Base-by-base conservation (phyloP, 2,888 invertebrate genomes). In the Dasypolia templi region DNA sequence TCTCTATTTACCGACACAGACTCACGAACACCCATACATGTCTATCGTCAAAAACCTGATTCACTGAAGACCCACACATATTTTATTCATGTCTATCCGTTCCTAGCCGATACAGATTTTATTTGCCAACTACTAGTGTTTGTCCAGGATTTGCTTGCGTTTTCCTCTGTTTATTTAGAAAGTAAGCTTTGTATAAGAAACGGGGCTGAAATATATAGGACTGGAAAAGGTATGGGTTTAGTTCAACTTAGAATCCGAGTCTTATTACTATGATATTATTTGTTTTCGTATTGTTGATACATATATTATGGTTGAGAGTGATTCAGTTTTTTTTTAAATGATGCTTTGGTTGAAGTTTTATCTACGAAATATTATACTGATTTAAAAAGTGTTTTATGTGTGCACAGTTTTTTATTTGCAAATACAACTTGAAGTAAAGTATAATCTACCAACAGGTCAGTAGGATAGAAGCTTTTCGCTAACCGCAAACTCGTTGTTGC, bases 71-170 rank as follows among this genome's bases (percentile, higher is more conserved):
- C 35, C 69, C 53, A 56, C 51, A 44, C 64, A 86, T 85, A 83
- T 87, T 86, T 87, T 87, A 87, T 87, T 87, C 85, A 87, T 82
- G 76, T 83, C 76, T 81, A 86, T 76, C 49, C 75, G 63, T 78
- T 80, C 67, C 73, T 75, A 71, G 77, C 63, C 79, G 77, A 85
- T 82, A 86, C 86, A 84, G 84, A 84, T 86, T 84, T 82, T 78
- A 78, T 85, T 82, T 86, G 75, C 80, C 72, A 69, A 78, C 74
- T 69, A 86, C 78, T 84, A 86, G 82, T 86, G 71, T 82, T 84
- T 85, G 85, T 76, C 74, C 82, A 71, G 71, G 84, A 80, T 84
- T 85, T 77, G 76, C 84, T 84, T 71, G 79, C 66, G 77, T 79
- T 83, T 66, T 80, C 67, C 55, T 55, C 72, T 84, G 70, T 86